These are phyloP conservation scores for Drosophila hamatofila DNA, from an alignment of 2,888 invertebrate genomes.

Conservation along the genomic window DNA sequence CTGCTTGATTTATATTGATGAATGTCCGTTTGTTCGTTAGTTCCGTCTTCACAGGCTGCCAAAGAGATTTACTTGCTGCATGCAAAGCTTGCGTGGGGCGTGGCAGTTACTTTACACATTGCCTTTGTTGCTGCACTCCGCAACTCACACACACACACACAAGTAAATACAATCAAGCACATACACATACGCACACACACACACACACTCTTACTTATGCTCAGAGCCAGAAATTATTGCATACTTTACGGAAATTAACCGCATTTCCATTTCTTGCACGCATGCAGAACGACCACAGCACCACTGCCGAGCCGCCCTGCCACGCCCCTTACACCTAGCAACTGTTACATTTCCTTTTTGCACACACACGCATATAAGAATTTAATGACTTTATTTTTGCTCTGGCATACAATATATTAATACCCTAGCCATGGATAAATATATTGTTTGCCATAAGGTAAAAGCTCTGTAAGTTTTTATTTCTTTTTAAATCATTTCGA, in stretches of 20 bases:
- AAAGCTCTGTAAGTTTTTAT: background rate
- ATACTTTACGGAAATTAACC: conserved; percentile 84
- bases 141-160: conserved; percentile 3
- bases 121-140: conserved; percentile 56
- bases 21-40: conserved; percentile 82
- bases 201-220: conserved; percentile 62
- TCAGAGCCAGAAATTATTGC: conserved; percentile 81
- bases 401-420: conserved; percentile 56
- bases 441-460: conserved; percentile 16
- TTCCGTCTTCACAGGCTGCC: conserved; percentile 77
- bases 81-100: conserved; percentile 38
- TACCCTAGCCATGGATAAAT: conserved; percentile 45
- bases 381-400: conserved; percentile 80
- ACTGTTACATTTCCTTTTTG: conserved; percentile 30
- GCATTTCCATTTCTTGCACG: conserved; percentile 82
- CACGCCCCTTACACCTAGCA: conserved; percentile 17
- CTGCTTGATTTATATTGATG: conserved; percentile 84
- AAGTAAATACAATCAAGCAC: conserved; percentile 16
- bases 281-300: conserved; percentile 67
- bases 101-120: conserved; percentile 63
- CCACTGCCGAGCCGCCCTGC: conserved; percentile 34
- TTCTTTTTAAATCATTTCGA: background rate
- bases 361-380: conserved; percentile 41
- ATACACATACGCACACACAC: conserved; percentile 4
- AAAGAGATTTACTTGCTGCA: conserved; percentile 76